Evolutionary conservation across 2,113 vertebrate genomes (phyloP).

Genomic region (Phyllostomus discolor): DNA sequence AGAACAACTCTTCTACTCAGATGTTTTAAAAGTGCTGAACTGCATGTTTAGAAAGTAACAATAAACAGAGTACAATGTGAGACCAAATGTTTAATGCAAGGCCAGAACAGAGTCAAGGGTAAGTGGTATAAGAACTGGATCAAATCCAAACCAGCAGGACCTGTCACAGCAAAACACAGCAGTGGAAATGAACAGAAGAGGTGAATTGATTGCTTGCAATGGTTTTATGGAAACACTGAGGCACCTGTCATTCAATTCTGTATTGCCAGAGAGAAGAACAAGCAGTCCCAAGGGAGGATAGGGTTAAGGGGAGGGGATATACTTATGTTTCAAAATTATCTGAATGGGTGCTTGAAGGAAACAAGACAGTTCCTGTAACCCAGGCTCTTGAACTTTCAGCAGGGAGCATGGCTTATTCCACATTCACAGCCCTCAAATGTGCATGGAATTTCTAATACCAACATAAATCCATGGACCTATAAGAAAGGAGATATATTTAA

Average conservation of each 20-base stretch:
- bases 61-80: background rate
- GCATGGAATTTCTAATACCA: background rate
- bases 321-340: constrained; percentile 11
- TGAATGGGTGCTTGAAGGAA: background rate
- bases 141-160: background rate
- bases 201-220: background rate
- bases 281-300: background rate
- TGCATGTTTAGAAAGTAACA: background rate
- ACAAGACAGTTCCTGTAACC: constrained; percentile 29
- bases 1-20: background rate
- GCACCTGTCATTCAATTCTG: background rate
- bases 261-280: background rate
- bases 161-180: background rate
- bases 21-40: constrained; percentile 10
- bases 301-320: background rate
- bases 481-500: background rate
- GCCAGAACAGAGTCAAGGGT: background rate
- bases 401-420: background rate
- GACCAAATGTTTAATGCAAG: background rate
- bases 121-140: background rate
- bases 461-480: background rate
- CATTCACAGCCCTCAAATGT: background rate
- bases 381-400: background rate
- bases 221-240: background rate
- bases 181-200: background rate